Percentiles rank a stretch among this genome's conserved stretches.
Conservation (phyloP, 2,888 invertebrate species). For the Parnassius mnemosyne region DNA sequence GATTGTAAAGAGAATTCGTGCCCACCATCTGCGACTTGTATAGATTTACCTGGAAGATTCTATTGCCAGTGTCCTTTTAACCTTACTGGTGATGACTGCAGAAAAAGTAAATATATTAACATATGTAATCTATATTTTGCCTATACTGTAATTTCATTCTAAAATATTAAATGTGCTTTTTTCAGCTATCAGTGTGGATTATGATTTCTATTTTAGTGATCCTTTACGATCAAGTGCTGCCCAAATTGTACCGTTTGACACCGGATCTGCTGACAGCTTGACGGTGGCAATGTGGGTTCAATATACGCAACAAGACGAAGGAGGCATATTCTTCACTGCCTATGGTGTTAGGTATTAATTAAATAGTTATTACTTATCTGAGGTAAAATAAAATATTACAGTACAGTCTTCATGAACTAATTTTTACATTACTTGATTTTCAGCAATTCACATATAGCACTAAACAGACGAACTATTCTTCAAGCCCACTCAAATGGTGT, state of each 20-base stretch:
- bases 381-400: background rate
- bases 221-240: conserved; percentile 94
- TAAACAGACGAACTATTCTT: conserved; percentile 88
- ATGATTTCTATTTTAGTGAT: conserved; percentile 97
- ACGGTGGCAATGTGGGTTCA: conserved; percentile 98
- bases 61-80: conserved; percentile 99
- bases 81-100: conserved; percentile 96
- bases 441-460: conserved; percentile 89
- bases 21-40: conserved; percentile 95
- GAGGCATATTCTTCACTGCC: conserved; percentile 95
- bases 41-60: conserved; percentile 93
- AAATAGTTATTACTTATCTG: background rate
- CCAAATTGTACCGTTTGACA: conserved; percentile 94
- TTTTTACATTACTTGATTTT: conserved; percentile 33
- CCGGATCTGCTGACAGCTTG: conserved; percentile 87
- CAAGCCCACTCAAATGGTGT: conserved; percentile 97
- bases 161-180: conserved; percentile 35
- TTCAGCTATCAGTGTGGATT: conserved; percentile 98
- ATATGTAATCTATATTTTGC: conserved; percentile 4
- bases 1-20: conserved; percentile 97
- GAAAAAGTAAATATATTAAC: conserved; percentile 85
- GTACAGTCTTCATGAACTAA: too few species aligned
- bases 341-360: conserved; percentile 87
- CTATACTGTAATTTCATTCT: background rate
- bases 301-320: conserved; percentile 94